Percentiles rank a stretch among this genome's conserved stretches.
These are phyloP conservation scores for Clitarchus hookeri DNA, from an alignment of 2,888 invertebrate species.

Conservation along the genomic window DNA sequence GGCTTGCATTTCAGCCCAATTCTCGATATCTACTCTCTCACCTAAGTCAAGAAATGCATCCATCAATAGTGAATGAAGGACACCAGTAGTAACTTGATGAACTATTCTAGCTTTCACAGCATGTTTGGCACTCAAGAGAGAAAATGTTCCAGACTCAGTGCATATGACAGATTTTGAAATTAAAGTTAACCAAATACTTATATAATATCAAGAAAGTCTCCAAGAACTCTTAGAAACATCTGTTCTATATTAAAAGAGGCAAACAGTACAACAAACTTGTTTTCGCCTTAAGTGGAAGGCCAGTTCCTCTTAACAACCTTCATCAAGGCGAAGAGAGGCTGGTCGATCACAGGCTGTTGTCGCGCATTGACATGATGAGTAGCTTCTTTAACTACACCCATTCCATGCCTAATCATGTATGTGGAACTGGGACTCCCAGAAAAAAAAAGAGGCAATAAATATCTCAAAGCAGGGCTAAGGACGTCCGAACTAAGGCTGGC, in stretches of 20 bases:
- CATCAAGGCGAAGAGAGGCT: not conserved
- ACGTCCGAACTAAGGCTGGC: not conserved
- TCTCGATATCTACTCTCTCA: not conserved
- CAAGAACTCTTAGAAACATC: not conserved
- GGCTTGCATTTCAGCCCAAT: not conserved
- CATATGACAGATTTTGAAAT: not conserved
- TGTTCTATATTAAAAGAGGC: not conserved
- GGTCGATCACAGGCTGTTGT: not conserved
- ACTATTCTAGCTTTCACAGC: not conserved
- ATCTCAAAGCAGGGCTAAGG: not conserved
- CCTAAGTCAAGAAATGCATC: not conserved
- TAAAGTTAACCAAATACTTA: not conserved
- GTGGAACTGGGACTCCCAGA: not conserved
- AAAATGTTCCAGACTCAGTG: not conserved
- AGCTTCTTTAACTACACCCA: not conserved
- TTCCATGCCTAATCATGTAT: slow-evolving; percentile 11
- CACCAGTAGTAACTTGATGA: not conserved
- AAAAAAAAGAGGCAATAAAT: slow-evolving; percentile 11
- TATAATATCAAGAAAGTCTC: not conserved
- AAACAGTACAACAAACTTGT: slow-evolving; percentile 4
- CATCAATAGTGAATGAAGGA: not conserved
- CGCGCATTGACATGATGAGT: not conserved
- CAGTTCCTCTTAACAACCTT: slow-evolving; percentile 10
- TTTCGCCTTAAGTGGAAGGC: not conserved
- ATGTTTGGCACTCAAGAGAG: slow-evolving; percentile 5